Percentiles rank a stretch among this genome's conserved stretches.
Conservation (phyloP, 2,113 vertebrate species). For the Arvicanthis niloticus region DNA sequence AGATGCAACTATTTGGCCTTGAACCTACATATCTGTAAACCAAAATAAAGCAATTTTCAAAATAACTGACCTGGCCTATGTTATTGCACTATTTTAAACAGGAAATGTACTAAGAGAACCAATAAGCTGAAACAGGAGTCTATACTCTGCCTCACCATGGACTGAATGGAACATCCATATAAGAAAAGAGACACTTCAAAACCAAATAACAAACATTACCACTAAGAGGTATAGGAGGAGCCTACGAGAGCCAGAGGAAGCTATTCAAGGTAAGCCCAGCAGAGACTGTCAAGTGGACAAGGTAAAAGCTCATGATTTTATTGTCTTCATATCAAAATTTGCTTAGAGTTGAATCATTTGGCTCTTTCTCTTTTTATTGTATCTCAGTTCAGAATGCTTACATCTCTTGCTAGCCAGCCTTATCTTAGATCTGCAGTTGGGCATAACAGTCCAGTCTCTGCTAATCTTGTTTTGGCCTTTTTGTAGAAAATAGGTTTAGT, state of each 20-base stretch:
- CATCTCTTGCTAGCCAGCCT: background rate
- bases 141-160: background rate
- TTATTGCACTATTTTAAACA: background rate
- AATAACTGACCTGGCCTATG: too few species aligned
- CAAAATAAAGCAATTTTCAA: background rate
- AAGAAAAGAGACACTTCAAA: background rate
- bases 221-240: background rate
- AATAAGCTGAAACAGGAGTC: background rate
- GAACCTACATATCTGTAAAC: background rate
- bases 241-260: fast-evolving
- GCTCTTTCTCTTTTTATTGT: background rate
- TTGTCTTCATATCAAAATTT: background rate
- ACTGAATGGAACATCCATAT: background rate
- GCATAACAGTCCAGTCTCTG: background rate
- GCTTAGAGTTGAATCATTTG: background rate
- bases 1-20: background rate
- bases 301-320: background rate
- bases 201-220: too few species aligned
- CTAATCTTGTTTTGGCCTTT: background rate
- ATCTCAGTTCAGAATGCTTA: background rate
- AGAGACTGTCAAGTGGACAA: background rate
- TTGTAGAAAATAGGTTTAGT: background rate
- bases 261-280: background rate
- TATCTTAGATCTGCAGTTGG: background rate
- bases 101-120: background rate